phyloP scores from a whole-genome alignment of 2,113 vertebrate genomes.

The Prinia subflava region DNA sequence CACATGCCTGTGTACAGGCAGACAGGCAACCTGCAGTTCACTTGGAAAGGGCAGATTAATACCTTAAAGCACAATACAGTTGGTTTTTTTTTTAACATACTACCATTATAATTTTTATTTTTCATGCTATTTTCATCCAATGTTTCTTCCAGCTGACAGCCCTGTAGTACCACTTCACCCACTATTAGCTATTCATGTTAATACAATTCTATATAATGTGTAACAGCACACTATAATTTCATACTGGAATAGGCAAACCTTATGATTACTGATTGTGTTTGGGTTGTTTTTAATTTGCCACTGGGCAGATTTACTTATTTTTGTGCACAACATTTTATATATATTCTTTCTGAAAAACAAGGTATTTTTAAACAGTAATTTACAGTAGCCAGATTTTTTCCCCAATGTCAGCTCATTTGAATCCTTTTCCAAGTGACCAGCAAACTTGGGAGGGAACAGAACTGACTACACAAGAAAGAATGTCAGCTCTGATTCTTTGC shows the following conservation, averaged over 20 bases:
- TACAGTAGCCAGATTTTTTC: not conserved
- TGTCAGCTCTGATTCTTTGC: not conserved
- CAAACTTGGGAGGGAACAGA: not conserved
- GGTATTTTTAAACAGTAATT: not conserved
- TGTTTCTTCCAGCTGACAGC: not conserved
- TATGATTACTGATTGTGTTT: not conserved
- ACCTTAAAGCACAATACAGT: not conserved
- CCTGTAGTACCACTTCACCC: not conserved
- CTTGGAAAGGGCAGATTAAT: not conserved
- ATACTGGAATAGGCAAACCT: not conserved
- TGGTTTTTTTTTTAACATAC: not conserved
- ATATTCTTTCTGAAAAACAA: not conserved
- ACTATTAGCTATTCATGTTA: not conserved
- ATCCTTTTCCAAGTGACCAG: not conserved
- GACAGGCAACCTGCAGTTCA: not conserved
- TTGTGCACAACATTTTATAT: not conserved
- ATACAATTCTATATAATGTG: not conserved
- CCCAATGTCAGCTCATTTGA: not conserved
- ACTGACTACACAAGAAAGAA: not conserved
- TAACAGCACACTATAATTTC: not conserved
- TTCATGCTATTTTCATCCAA: not conserved
- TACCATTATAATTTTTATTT: not conserved
- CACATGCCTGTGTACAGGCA: accelerated
- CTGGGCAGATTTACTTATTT: not conserved
- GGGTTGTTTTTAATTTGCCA: not conserved